A percentile compares a stretch with the other conserved stretches of the same genome.
Conservation (phyloP, 2,113 vertebrate species). For the Sarotherodon lohbergeri region DNA sequence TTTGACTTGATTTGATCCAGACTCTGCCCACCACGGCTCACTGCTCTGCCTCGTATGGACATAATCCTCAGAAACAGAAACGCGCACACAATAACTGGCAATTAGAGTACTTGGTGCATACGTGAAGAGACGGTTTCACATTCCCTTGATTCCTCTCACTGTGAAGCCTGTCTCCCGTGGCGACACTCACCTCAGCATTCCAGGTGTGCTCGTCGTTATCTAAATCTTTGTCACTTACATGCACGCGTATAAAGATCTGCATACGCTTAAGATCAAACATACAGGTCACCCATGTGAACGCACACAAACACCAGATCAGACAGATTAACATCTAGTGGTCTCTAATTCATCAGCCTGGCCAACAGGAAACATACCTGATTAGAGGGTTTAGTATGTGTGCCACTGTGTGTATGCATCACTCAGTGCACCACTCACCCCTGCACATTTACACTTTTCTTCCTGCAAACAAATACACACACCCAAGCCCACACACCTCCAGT, state of each 20-base stretch:
- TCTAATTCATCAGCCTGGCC: slow-evolving; percentile 46
- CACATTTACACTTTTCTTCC: background rate
- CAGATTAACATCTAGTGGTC: slow-evolving; percentile 20
- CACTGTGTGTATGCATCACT: background rate
- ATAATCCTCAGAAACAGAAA: slow-evolving; percentile 41
- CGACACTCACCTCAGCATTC: slow-evolving; percentile 36
- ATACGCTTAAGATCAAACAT: background rate
- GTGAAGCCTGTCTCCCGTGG: slow-evolving; percentile 14
- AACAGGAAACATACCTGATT: slow-evolving; percentile 51
- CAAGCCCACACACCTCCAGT: slow-evolving; percentile 7
- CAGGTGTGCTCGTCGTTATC: background rate
- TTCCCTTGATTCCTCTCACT: slow-evolving; percentile 19
- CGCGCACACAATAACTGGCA: background rate
- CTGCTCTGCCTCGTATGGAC: slow-evolving; percentile 10
- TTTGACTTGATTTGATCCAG: slow-evolving; percentile 35
- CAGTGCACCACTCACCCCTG: background rate
- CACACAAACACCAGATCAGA: slow-evolving; percentile 2
- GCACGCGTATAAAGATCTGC: background rate
- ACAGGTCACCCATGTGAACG: slow-evolving; percentile 10
- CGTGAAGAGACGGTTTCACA: slow-evolving; percentile 30
- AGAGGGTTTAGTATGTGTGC: slow-evolving; percentile 26
- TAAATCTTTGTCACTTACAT: background rate
- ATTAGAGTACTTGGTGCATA: slow-evolving; percentile 27
- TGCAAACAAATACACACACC: slow-evolving; percentile 3
- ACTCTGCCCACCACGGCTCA: slow-evolving; percentile 3